A percentile compares a stretch with the other conserved stretches of the same genome.
Evolutionary conservation across 2,888 invertebrate species (phyloP).

Genomic region (Noctua comes): DNA sequence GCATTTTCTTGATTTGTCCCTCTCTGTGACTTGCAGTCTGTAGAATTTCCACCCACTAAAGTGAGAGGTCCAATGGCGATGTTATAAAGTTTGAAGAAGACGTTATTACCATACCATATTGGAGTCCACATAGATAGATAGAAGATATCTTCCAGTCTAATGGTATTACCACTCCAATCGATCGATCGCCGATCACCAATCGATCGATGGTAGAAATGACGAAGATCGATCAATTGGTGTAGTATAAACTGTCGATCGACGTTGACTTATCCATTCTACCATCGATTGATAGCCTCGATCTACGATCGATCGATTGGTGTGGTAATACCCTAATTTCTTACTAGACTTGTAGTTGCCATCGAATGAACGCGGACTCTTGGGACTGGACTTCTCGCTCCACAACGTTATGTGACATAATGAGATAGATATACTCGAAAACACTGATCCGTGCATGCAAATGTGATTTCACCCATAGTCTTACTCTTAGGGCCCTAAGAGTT

Average conservation of each 20-base stretch:
- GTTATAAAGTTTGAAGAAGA: constrained; percentile 34
- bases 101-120: constrained; percentile 2
- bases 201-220: too few relatives aligned
- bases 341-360: not conserved
- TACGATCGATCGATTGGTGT: too few relatives aligned
- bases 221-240: too few relatives aligned
- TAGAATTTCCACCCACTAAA: not conserved
- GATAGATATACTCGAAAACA: not conserved
- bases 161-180: too few relatives aligned
- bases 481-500: not conserved
- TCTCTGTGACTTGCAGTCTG: not conserved
- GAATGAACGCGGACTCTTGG: not conserved
- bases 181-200: too few relatives aligned
- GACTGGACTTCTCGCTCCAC: not conserved
- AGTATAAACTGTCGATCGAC: too few relatives aligned
- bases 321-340: not conserved
- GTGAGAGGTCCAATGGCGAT: not conserved
- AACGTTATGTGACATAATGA: not conserved
- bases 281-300: too few relatives aligned
- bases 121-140: too few relatives aligned
- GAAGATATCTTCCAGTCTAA: too few relatives aligned
- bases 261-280: too few relatives aligned
- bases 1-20: not conserved
- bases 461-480: not conserved
- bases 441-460: not conserved